Base-by-base conservation (phyloP, 2,113 vertebrate species). In the Thunnus thynnus region DNA sequence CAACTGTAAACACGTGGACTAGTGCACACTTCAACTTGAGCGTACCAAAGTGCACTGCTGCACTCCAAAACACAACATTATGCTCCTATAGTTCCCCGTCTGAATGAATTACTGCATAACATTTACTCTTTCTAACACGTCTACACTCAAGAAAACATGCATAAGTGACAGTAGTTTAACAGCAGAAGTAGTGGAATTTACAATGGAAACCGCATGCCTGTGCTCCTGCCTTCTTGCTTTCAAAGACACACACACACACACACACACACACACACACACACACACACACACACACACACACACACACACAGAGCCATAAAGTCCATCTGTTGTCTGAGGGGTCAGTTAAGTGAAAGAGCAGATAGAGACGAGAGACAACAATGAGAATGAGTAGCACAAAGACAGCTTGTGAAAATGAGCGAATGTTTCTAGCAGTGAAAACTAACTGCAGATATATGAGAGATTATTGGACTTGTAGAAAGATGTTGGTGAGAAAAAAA, bases 261-360 rank as follows among this genome's bases (percentile, higher is more conserved):
- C 64, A 4, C 22, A 5, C 48, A n/a, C 12, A 52, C 10, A 11
- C 67, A 58, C 25, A 66, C 61, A 77, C 54, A 67, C 61, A 55
- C 72, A 46, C 51, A 51, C 30, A 65, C 61, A 68, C 61, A 72
- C 27, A 70, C 72, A 62, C 41, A 51, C 74, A 58, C 68, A 56
- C 67, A 58, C 25, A 66, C 61, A 77, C 54, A 67, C 61, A 55
- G 0, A 55, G 44, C 48, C 44, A 81, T 82, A 75, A 87, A 83
- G 55, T 52, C 88, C 78, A 85, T 87, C 80, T 89, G 82, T 52
- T 87, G 65, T 70, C 4, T n/a, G 41, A 55, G 18, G n/a, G 58
- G 60, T 63, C 10, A 54, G 62, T 48, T 10, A 67, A 84, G 57
- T 72, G 52, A 71, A 73, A 66, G 32, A 68, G 22, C 66, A 67